phyloP scores from a whole-genome alignment of 2,888 invertebrate species.

The Lissonota sp. region DNA sequence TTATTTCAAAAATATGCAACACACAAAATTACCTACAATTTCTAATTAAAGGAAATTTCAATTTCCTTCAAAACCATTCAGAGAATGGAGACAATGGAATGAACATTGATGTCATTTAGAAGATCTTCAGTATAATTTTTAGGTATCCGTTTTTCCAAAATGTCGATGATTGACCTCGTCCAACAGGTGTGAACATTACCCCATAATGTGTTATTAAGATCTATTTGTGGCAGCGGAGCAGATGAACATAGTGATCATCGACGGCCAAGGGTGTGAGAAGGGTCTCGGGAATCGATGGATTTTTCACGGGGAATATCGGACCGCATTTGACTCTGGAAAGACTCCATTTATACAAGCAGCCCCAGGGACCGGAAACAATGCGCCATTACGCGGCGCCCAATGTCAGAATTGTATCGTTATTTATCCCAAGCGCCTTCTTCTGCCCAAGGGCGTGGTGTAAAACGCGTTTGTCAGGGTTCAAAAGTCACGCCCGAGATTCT shows the following conservation, averaged over 20 bases:
- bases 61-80: no score
- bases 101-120: no score
- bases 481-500: constrained; percentile 47
- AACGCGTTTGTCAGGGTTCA: constrained; percentile 16
- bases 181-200: background rate
- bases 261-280: background rate
- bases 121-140: background rate
- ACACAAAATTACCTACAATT: no score
- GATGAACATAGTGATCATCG: no score
- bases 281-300: background rate
- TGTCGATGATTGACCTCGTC: background rate
- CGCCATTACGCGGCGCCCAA: constrained; percentile 46
- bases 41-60: no score
- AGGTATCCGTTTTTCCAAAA: background rate
- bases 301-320: constrained; percentile 38
- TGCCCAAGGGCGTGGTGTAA: constrained; percentile 12
- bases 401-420: constrained; percentile 24
- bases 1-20: no score
- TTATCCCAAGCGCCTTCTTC: constrained; percentile 7
- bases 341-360: constrained; percentile 35
- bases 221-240: background rate
- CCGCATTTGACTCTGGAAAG: constrained; percentile 46
- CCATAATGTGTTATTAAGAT: background rate
- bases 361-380: constrained; percentile 57
- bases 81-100: no score